phyloP scores from a whole-genome alignment of 2,113 vertebrate genomes.

The Lethenteron reissneri region DNA sequence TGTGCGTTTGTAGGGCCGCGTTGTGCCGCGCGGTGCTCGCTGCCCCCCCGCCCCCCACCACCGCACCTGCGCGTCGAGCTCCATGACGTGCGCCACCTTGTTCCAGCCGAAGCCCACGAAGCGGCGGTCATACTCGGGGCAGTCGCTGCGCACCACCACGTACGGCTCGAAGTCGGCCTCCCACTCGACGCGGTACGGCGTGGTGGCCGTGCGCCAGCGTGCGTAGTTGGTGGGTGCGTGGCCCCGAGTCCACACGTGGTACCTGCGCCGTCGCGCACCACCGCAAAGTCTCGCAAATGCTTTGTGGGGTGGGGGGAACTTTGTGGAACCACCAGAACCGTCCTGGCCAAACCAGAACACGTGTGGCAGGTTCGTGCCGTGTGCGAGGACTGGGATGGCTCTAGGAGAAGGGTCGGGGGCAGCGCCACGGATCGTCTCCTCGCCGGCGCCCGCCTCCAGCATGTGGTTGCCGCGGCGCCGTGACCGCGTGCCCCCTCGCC shows the following conservation, averaged over 20 bases:
- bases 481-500: no score
- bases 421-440: no score
- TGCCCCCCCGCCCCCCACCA: no score
- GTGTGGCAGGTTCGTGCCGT: no score
- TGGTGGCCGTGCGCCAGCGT: constrained; percentile 92
- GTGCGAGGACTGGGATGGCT: no score
- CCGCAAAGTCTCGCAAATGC: background rate
- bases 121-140: constrained; percentile 78
- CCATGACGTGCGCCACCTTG: constrained; percentile 98
- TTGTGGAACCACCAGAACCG: no score
- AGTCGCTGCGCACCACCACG: constrained; percentile 68
- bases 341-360: no score
- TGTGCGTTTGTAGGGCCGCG: no score
- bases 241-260: constrained; percentile 96
- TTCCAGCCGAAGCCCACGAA: constrained; percentile 99
- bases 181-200: constrained; percentile 80
- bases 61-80: constrained; percentile 78
- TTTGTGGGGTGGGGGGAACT: background rate
- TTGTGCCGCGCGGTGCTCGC: no score
- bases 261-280: constrained; percentile 24
- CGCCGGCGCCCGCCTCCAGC: no score
- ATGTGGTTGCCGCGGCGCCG: no score
- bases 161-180: constrained; percentile 95
- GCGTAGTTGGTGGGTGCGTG: constrained; percentile 93
- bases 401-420: no score